Conservation (phyloP, 2,113 vertebrate species). For the Montifringilla adamsi region DNA sequence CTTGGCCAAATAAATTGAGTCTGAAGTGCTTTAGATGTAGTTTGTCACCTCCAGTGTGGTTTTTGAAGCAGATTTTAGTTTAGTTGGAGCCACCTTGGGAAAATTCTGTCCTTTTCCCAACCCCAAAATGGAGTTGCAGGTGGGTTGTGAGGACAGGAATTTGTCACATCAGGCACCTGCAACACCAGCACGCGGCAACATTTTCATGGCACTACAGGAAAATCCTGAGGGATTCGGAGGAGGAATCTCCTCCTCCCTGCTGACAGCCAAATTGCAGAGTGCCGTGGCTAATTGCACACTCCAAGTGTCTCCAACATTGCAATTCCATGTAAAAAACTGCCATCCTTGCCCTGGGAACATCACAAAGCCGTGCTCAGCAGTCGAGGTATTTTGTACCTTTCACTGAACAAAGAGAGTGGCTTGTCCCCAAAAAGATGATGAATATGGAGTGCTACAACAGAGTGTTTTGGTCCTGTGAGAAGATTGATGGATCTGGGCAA, state of each 20-base stretch:
- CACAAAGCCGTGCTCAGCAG: neutral
- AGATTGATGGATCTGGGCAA: conserved; percentile 9
- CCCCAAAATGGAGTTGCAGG: rapidly evolving
- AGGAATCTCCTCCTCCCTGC: neutral
- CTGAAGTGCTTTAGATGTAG: neutral
- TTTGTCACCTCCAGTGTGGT: neutral
- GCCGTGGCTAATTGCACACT: neutral
- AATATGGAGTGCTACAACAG: neutral
- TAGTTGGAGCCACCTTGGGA: neutral
- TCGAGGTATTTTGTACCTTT: neutral
- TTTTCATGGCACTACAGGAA: neutral
- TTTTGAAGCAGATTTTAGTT: neutral
- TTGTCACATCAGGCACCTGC: neutral
- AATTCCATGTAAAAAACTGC: neutral
- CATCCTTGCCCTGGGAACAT: neutral
- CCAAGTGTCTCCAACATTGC: neutral
- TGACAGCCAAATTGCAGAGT: neutral
- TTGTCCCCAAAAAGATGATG: neutral
- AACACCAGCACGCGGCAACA: rapidly evolving
- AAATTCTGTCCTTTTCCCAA: neutral
- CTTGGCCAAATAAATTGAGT: neutral
- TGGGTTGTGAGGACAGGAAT: neutral
- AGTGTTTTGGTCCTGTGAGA: neutral
- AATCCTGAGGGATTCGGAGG: neutral
- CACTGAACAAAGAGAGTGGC: neutral